Conservation (phyloP, 2,888 invertebrate genomes). For the Apamea sordens region DNA sequence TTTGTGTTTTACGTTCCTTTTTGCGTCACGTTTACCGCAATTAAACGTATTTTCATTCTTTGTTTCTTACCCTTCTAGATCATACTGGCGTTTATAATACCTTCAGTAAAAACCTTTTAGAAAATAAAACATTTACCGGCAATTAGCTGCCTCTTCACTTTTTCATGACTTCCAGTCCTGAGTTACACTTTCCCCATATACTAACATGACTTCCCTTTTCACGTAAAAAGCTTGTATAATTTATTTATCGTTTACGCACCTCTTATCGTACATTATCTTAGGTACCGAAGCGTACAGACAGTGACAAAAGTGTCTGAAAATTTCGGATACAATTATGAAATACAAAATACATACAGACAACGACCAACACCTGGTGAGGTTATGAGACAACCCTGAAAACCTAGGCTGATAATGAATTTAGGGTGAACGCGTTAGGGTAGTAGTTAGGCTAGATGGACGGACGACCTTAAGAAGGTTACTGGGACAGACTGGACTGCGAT, state of each 20-base stretch:
- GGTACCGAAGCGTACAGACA: background rate
- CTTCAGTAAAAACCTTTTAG: background rate
- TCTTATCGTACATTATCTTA: background rate
- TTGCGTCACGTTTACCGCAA: too few species aligned
- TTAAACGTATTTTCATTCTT: too few species aligned
- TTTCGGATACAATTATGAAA: background rate
- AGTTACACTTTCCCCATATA: conserved; percentile 16
- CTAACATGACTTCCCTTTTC: conserved; percentile 44
- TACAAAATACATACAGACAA: background rate
- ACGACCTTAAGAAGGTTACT: too few species aligned
- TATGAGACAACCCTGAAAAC: background rate
- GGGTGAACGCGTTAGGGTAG: too few species aligned
- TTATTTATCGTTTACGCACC: conserved; percentile 43
- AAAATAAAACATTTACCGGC: conserved; percentile 27
- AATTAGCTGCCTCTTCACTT: background rate
- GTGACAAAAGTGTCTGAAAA: background rate
- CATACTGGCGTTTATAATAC: background rate
- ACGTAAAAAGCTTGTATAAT: conserved; percentile 42
- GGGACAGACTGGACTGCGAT: too few species aligned
- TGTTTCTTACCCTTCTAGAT: too few species aligned
- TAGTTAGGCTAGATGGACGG: too few species aligned
- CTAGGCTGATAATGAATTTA: background rate
- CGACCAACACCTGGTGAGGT: background rate
- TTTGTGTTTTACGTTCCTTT: too few species aligned
- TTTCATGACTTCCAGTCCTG: background rate